Conservation (phyloP, 2,888 invertebrate species). For the Sphinx pinastri region DNA sequence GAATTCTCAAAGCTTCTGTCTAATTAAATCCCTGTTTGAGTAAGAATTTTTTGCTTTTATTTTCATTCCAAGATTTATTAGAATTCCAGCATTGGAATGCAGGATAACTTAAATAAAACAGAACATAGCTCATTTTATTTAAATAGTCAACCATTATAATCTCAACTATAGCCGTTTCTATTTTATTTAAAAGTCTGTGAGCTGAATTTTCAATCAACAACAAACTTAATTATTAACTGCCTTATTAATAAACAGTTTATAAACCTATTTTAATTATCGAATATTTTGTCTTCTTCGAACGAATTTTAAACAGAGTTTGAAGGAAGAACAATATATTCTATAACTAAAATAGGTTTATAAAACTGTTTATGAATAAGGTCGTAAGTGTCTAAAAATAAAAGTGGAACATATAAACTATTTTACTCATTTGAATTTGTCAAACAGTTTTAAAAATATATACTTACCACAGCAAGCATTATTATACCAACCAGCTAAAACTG, state of each 20-base stretch:
- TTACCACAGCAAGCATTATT: background rate
- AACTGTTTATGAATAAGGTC: no score
- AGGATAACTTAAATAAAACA: conserved; percentile 37
- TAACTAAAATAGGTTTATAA: no score
- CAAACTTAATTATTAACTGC: no score
- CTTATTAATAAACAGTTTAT: no score
- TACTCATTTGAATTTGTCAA: background rate
- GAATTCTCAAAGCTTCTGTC: conserved; percentile 45
- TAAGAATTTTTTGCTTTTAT: conserved; percentile 49
- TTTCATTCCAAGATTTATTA: conserved; percentile 52
- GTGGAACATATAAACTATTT: background rate
- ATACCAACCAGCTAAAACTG: background rate
- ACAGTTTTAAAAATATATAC: background rate
- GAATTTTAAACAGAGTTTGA: no score
- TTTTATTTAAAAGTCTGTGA: no score
- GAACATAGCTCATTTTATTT: conserved; percentile 44
- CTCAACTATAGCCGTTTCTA: background rate
- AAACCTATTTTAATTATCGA: no score
- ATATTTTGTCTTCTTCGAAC: no score
- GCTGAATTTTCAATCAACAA: no score
- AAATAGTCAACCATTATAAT: conserved; percentile 37
- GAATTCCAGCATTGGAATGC: conserved; percentile 50
- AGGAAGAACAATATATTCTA: no score
- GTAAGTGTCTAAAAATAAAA: no score
- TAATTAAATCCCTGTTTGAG: conserved; percentile 55